Evolutionary conservation across 2,797 vertebrate species (phyloP).

Genomic region (Siniperca undulata): DNA sequence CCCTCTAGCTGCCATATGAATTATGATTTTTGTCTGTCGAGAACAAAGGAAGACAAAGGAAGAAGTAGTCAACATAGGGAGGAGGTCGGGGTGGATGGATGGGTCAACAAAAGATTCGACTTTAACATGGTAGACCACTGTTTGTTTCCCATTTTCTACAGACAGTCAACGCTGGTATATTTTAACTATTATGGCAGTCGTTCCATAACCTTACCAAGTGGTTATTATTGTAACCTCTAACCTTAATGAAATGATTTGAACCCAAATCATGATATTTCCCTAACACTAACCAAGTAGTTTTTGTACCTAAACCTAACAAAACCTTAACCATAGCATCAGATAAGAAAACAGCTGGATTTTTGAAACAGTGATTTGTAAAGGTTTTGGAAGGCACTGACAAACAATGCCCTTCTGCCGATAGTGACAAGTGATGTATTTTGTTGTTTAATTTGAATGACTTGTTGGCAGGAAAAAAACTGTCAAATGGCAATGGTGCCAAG

Average conservation of each 20-base stretch:
- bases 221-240: not conserved
- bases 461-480: not conserved
- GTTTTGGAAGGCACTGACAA: not conserved
- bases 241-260: not conserved
- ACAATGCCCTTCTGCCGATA: not conserved
- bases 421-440: not conserved
- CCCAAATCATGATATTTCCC: not conserved
- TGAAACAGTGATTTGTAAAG: too few relatives aligned
- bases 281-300: too few relatives aligned
- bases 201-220: not conserved
- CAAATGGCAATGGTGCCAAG: not conserved
- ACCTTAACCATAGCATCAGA: not conserved
- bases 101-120: not conserved
- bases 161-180: not conserved
- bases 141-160: not conserved
- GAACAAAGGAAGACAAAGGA: not conserved
- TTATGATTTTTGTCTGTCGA: not conserved
- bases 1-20: not conserved
- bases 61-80: not conserved
- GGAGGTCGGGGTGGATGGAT: not conserved
- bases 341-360: not conserved
- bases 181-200: not conserved
- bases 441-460: not conserved
- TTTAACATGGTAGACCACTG: not conserved
- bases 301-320: not conserved